Conservation (phyloP, 2,113 vertebrate species). For the Cololabis saira region DNA sequence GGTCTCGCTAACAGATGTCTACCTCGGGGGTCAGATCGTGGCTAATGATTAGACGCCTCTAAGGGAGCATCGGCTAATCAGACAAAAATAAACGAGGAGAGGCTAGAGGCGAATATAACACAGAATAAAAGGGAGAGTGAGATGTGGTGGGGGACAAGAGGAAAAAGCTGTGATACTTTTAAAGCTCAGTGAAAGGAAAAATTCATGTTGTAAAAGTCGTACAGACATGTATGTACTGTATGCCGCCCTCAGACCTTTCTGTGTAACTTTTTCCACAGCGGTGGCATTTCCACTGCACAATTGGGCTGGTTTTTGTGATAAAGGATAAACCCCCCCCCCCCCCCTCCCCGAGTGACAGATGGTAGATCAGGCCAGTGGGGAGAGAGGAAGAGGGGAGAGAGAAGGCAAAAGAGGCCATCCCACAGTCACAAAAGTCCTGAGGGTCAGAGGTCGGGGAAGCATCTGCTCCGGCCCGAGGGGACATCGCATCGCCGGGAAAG, state of each 20-base stretch:
- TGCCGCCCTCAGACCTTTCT: neutral
- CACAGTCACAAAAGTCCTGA: conserved; percentile 82
- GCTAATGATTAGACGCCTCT: conserved; percentile 60
- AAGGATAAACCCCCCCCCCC: conserved; percentile 69
- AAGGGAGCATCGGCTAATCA: conserved; percentile 37
- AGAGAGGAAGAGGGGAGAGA: conserved; percentile 52
- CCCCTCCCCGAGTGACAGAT: conserved; percentile 73
- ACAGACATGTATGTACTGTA: conserved; percentile 28
- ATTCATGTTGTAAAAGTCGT: neutral
- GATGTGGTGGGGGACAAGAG: neutral
- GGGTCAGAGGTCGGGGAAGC: conserved; percentile 79
- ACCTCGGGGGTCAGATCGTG: conserved; percentile 42
- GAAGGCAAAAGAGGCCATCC: conserved; percentile 73
- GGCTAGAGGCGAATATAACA: conserved; percentile 23
- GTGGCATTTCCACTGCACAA: conserved; percentile 67
- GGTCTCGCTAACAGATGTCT: conserved; percentile 55
- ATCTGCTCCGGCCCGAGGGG: conserved; percentile 81
- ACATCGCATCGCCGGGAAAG: conserved; percentile 74
- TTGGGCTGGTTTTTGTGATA: conserved; percentile 63
- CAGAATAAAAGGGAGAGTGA: neutral
- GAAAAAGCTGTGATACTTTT: neutral
- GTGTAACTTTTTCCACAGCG: conserved; percentile 57
- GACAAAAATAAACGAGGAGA: conserved; percentile 27
- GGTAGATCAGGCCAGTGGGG: conserved; percentile 72
- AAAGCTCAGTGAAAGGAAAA: neutral